Percentiles rank a stretch among this genome's conserved stretches.
These are phyloP conservation scores for Suillia variegata DNA, from an alignment of 2,888 invertebrate genomes.

Conservation along the genomic window DNA sequence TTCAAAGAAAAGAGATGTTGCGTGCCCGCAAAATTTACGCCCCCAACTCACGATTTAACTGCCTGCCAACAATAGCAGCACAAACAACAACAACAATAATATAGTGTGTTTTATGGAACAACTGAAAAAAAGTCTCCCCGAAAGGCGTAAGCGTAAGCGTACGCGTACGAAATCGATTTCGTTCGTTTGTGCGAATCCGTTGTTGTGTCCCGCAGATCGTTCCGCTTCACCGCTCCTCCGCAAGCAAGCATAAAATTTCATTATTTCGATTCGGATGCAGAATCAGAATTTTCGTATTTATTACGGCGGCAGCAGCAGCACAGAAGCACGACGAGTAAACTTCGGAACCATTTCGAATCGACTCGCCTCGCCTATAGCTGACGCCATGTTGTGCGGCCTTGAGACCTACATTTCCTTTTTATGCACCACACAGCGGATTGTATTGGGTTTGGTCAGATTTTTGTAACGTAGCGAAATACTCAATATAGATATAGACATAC, in stretches of 20 bases:
- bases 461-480: no score
- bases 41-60: no score
- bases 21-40: no score
- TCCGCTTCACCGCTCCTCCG: not conserved
- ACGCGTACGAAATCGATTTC: conserved; percentile 9
- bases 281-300: conserved; percentile 7
- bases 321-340: not conserved
- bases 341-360: not conserved
- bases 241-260: conserved; percentile 5
- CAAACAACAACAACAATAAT: not conserved
- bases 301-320: not conserved
- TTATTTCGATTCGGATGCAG: conserved; percentile 6
- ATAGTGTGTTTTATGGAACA: not conserved
- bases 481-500: no score
- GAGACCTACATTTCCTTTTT: not conserved
- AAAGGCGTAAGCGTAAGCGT: not conserved
- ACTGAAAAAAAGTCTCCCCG: not conserved
- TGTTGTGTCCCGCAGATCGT: no score
- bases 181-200: not conserved
- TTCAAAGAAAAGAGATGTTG: no score
- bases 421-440: no score
- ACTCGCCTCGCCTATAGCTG: no score
- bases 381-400: not conserved
- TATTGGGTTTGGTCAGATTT: not conserved
- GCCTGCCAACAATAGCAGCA: not conserved